Percentiles rank a stretch among this genome's conserved stretches.
Evolutionary conservation across 2,888 invertebrate species (phyloP).

Genomic region (Trichopoda pennipes): DNA sequence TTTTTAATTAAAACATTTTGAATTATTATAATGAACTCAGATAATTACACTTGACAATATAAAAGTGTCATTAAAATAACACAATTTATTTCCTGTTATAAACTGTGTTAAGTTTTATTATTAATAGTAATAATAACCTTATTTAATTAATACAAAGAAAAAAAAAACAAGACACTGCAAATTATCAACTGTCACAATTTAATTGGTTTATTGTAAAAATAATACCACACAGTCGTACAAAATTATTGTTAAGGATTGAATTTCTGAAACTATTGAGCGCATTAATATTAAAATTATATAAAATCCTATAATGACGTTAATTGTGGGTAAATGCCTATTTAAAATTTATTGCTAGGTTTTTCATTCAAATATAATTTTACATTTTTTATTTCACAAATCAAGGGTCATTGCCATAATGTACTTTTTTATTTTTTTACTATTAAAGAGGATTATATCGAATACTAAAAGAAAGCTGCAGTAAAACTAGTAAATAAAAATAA

Average conservation of each 20-base stretch:
- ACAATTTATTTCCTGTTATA: conserved; percentile 29
- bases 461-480: too few relatives aligned
- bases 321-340: neutral
- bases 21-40: conserved; percentile 23
- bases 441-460: too few relatives aligned
- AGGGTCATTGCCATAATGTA: neutral
- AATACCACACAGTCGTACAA: neutral
- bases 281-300: conserved; percentile 18
- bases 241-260: neutral
- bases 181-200: conserved; percentile 17
- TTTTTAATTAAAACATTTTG: conserved; percentile 6
- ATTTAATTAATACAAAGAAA: conserved; percentile 40
- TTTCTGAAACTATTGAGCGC: neutral
- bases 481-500: too few relatives aligned
- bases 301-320: conserved; percentile 5
- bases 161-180: neutral
- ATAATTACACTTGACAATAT: conserved; percentile 53
- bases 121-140: conserved; percentile 35
- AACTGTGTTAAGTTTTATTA: conserved; percentile 32
- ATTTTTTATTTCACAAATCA: neutral
- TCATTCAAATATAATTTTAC: neutral
- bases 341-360: neutral
- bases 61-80: conserved; percentile 57
- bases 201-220: conserved; percentile 37
- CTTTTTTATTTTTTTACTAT: too few relatives aligned